Evolutionary conservation across 1,140 invertebrate genomes (phyloP).

Genomic region (Bombus polaris): DNA sequence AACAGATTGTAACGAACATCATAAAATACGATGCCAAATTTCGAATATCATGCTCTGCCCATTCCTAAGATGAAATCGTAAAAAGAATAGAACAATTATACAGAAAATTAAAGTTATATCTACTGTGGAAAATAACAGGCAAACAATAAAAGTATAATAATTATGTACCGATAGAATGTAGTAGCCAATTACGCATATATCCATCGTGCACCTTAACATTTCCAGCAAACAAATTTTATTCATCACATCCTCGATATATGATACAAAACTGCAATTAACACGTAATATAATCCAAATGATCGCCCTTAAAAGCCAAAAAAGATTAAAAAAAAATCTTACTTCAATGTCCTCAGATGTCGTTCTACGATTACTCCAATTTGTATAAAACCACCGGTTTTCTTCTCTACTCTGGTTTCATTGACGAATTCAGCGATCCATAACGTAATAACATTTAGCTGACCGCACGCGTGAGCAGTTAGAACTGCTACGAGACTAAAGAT

Average conservation of each 20-base stretch:
- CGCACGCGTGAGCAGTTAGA: slow-evolving; percentile 53
- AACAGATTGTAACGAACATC: slow-evolving; percentile 62
- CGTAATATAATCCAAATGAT: neutral
- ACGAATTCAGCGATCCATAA: slow-evolving; percentile 31
- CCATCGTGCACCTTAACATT: slow-evolving; percentile 72
- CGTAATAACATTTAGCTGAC: slow-evolving; percentile 52
- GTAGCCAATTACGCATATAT: slow-evolving; percentile 75
- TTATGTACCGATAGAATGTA: slow-evolving; percentile 70
- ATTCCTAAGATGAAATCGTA: slow-evolving; percentile 61
- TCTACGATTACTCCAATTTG: slow-evolving; percentile 57
- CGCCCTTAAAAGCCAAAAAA: too few relatives aligned
- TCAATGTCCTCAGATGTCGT: slow-evolving; percentile 68
- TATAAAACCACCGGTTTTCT: neutral
- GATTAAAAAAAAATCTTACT: slow-evolving; percentile 38
- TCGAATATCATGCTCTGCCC: slow-evolving; percentile 46
- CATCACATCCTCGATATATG: slow-evolving; percentile 65
- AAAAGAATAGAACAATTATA: neutral
- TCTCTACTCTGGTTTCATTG: neutral
- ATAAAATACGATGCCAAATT: slow-evolving; percentile 39
- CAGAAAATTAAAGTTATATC: neutral
- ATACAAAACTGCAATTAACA: slow-evolving; percentile 66
- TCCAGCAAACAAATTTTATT: slow-evolving; percentile 71
- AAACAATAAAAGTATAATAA: neutral
- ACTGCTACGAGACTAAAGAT: slow-evolving; percentile 50
- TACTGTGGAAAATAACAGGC: neutral